Evolutionary conservation across 2,888 invertebrate genomes (phyloP).

Genomic region (Emmelina monodactyla): DNA sequence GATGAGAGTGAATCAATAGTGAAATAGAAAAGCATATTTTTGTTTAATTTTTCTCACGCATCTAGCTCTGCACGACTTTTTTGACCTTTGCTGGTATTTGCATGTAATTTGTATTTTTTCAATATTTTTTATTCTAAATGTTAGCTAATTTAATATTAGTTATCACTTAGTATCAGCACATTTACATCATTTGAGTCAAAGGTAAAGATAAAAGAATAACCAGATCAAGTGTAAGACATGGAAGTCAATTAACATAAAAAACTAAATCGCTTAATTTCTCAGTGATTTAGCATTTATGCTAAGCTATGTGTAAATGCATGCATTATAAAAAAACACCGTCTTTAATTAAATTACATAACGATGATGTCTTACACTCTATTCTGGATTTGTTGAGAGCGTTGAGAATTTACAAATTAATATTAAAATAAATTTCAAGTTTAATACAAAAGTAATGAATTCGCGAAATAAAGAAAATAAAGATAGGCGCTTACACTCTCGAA

Average conservation of each 20-base stretch:
- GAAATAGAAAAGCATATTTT: slow-evolving; percentile 23
- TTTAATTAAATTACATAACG: slow-evolving; percentile 22
- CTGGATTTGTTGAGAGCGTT: slow-evolving; percentile 64
- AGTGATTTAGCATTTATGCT: too few relatives aligned
- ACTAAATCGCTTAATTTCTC: slow-evolving; percentile 1
- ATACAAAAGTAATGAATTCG: slow-evolving; percentile 20
- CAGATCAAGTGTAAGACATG: slow-evolving; percentile 57
- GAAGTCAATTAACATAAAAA: slow-evolving; percentile 17
- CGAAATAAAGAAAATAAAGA: slow-evolving; percentile 18
- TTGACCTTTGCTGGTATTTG: slow-evolving; percentile 57
- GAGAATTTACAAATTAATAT: slow-evolving; percentile 52
- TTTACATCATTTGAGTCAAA: slow-evolving; percentile 49
- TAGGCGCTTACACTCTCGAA: slow-evolving; percentile 51
- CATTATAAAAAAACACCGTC: slow-evolving; percentile 10
- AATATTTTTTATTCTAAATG: slow-evolving; percentile 43
- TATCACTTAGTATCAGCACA: slow-evolving; percentile 61
- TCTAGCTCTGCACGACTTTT: slow-evolving; percentile 63
- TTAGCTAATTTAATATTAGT: slow-evolving; percentile 45
- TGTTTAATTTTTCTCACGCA: slow-evolving; percentile 59
- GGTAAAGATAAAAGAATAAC: slow-evolving; percentile 41
- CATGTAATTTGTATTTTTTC: slow-evolving; percentile 48
- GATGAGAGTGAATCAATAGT: background rate
- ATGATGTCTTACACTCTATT: slow-evolving; percentile 53
- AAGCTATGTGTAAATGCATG: too few relatives aligned
- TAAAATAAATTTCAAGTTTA: slow-evolving; percentile 13